Evolutionary conservation across 2,888 invertebrate species (phyloP).

Genomic region (Andrena marginata): DNA sequence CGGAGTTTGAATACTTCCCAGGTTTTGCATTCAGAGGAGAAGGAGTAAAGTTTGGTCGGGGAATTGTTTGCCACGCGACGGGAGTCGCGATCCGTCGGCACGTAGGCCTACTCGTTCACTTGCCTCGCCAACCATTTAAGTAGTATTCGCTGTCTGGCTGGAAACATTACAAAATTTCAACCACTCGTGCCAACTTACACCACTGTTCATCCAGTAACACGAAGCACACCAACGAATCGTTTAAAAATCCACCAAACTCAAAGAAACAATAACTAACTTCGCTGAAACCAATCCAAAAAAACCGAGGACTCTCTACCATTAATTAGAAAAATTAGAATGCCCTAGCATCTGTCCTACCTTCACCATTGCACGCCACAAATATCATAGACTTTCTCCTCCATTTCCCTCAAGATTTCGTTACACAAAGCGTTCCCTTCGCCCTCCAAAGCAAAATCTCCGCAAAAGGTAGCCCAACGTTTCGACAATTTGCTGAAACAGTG

Average conservation of each 20-base stretch:
- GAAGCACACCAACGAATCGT: not conserved
- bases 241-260: not conserved
- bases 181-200: not conserved
- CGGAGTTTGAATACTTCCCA: not conserved
- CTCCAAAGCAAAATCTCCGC: not conserved
- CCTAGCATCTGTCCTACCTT: too few relatives aligned
- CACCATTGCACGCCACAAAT: too few relatives aligned
- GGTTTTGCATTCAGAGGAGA: not conserved
- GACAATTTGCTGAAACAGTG: not conserved
- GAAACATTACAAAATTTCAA: not conserved
- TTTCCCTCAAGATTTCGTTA: not conserved
- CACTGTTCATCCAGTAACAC: not conserved
- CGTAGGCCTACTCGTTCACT: conserved; percentile 55
- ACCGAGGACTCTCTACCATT: too few relatives aligned
- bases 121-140: not conserved
- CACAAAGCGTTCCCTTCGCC: too few relatives aligned
- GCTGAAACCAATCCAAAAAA: too few relatives aligned
- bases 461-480: not conserved
- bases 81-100: conserved; percentile 82
- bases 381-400: not conserved
- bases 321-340: too few relatives aligned
- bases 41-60: conserved; percentile 6
- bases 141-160: conserved; percentile 14
- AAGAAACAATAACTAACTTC: not conserved
- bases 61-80: conserved; percentile 76